Conservation (phyloP, 64 coral and sea anemone species). For the Pachyseris speciosa region DNA sequence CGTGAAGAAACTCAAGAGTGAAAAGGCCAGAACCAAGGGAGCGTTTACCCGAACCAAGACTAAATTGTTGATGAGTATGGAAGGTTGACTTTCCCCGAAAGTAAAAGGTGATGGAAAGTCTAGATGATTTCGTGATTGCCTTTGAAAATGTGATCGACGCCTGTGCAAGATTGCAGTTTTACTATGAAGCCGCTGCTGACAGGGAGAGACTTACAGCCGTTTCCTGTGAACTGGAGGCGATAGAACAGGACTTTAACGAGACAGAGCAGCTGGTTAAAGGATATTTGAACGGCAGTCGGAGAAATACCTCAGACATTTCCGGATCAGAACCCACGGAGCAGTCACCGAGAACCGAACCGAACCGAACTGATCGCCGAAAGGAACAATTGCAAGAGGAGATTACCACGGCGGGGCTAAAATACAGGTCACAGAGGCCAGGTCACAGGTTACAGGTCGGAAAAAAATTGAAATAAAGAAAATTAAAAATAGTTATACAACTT, state of each 20-base stretch:
- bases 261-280: too few relatives aligned
- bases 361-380: not conserved
- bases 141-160: not conserved
- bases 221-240: too few relatives aligned
- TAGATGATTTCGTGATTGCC: not conserved
- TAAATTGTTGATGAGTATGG: conserved; percentile 13
- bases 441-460: too few relatives aligned
- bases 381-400: not conserved
- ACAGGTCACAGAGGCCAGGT: too few relatives aligned
- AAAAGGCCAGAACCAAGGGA: not conserved
- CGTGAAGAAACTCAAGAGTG: not conserved
- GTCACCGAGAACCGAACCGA: too few relatives aligned
- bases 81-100: not conserved
- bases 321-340: too few relatives aligned
- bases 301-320: too few relatives aligned
- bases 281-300: too few relatives aligned
- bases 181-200: not conserved
- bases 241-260: too few relatives aligned
- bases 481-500: too few relatives aligned
- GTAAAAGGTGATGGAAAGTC: conserved; percentile 1
- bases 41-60: not conserved
- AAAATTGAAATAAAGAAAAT: too few relatives aligned
- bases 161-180: not conserved
- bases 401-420: too few relatives aligned
- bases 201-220: not conserved